Conservation (phyloP, 2,113 vertebrate genomes). For the Odobenus rosmarus region DNA sequence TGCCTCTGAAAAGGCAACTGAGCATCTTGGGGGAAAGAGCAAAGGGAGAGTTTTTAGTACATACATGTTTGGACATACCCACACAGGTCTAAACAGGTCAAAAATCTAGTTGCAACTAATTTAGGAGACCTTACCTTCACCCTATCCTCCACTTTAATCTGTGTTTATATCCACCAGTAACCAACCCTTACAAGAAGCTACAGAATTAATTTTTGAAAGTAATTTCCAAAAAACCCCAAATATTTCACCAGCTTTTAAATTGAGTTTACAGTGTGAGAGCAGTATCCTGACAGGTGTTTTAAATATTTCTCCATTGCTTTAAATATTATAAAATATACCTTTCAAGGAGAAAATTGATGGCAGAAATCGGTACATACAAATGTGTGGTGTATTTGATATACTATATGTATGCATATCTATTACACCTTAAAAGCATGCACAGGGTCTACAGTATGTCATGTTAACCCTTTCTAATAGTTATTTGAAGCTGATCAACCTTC, state of each 20-base stretch:
- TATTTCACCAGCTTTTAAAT: constrained; percentile 78
- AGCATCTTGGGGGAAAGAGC: background rate
- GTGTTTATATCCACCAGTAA: constrained; percentile 77
- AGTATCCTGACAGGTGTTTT: constrained; percentile 77
- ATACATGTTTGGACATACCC: constrained; percentile 11
- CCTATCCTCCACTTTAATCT: constrained; percentile 85
- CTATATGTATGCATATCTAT: constrained; percentile 83
- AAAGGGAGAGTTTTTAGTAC: background rate
- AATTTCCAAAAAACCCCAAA: constrained; percentile 82
- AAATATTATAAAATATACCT: constrained; percentile 80
- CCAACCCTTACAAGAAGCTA: constrained; percentile 83
- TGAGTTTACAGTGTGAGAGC: constrained; percentile 70
- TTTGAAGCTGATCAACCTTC: constrained; percentile 89
- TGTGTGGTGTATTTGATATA: constrained; percentile 79
- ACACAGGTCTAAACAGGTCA: constrained; percentile 51
- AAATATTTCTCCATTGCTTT: constrained; percentile 79
- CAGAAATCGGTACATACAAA: constrained; percentile 76
- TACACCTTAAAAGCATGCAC: constrained; percentile 77
- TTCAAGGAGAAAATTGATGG: constrained; percentile 75
- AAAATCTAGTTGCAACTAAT: constrained; percentile 55
- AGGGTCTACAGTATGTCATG: constrained; percentile 76
- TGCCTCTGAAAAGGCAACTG: background rate
- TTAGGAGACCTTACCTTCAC: constrained; percentile 84
- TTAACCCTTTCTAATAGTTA: constrained; percentile 90
- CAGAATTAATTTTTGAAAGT: constrained; percentile 84